Conservation (phyloP, 2,113 vertebrate genomes). For the Smithornis capensis region DNA sequence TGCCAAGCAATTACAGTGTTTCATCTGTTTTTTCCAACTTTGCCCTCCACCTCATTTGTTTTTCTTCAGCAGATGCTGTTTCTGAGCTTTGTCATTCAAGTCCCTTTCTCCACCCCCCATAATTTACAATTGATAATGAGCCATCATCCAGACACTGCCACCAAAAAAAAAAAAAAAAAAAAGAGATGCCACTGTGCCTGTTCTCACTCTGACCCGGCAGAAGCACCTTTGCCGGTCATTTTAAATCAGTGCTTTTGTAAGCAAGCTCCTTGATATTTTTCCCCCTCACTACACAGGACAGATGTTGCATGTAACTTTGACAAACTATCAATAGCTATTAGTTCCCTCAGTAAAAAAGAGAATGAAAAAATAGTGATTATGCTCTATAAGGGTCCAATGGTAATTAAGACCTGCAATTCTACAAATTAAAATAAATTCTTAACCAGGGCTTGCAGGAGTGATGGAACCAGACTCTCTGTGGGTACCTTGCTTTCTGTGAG, state of each 20-base stretch:
- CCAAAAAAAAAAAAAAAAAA: background rate
- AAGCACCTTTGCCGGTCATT: background rate
- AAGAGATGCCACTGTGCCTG: background rate
- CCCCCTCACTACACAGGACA: background rate
- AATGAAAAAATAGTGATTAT: background rate
- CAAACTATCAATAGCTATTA: background rate
- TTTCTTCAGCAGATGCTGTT: constrained; percentile 65
- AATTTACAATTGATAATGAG: constrained; percentile 59
- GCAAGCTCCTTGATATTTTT: background rate
- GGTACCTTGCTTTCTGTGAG: background rate
- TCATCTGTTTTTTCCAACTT: constrained; percentile 58
- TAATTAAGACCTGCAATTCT: background rate
- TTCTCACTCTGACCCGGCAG: background rate
- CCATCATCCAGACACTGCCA: constrained; percentile 4
- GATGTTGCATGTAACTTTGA: background rate
- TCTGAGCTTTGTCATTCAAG: constrained; percentile 42
- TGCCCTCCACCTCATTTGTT: constrained; percentile 57
- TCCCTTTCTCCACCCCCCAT: background rate
- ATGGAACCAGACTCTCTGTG: background rate
- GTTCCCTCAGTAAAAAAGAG: background rate
- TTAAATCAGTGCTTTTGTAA: background rate
- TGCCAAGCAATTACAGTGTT: constrained; percentile 60
- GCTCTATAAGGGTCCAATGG: background rate
- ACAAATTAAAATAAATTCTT: background rate
- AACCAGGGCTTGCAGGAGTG: rapidly evolving